A percentile compares a stretch with the other conserved stretches of the same genome.
Evolutionary conservation across 2,797 vertebrate species (phyloP).

Genomic region (Novumbra hubbsi): DNA sequence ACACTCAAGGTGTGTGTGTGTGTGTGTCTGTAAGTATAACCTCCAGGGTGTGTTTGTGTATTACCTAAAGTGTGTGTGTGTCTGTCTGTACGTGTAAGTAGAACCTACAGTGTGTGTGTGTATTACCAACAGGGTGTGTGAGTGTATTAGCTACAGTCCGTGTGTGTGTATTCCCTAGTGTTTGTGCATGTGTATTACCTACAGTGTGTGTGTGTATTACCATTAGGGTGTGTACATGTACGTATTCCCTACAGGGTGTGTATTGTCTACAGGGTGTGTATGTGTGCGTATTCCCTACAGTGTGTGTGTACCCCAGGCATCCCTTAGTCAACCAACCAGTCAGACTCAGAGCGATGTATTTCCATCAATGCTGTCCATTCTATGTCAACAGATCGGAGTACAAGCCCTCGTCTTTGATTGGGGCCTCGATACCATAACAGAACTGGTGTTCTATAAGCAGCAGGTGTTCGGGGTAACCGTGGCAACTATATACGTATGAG

Average conservation of each 20-base stretch:
- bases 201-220: background rate
- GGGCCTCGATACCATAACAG: background rate
- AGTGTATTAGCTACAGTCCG: background rate
- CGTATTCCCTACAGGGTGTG: background rate
- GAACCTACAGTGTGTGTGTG: too few relatives aligned
- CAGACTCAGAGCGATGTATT: background rate
- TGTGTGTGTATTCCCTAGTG: too few relatives aligned
- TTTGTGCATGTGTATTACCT: too few relatives aligned
- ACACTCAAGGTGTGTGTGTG: background rate
- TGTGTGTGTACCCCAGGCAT: too few relatives aligned
- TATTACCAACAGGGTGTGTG: background rate
- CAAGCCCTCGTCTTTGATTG: background rate
- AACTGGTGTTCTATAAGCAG: background rate
- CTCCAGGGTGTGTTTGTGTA: background rate
- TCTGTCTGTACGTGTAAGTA: too few relatives aligned
- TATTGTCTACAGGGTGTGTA: background rate
- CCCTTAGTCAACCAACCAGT: background rate
- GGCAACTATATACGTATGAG: conserved; percentile 16
- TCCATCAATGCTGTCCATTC: background rate
- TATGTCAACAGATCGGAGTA: background rate
- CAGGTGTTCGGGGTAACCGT: conserved; percentile 16
- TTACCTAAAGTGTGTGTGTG: too few relatives aligned
- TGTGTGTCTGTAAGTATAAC: background rate
- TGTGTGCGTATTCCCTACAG: background rate
- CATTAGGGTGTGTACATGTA: background rate